These are phyloP conservation scores for Platysteira castanea DNA, from an alignment of 2,113 vertebrate species.

Conservation along the genomic window DNA sequence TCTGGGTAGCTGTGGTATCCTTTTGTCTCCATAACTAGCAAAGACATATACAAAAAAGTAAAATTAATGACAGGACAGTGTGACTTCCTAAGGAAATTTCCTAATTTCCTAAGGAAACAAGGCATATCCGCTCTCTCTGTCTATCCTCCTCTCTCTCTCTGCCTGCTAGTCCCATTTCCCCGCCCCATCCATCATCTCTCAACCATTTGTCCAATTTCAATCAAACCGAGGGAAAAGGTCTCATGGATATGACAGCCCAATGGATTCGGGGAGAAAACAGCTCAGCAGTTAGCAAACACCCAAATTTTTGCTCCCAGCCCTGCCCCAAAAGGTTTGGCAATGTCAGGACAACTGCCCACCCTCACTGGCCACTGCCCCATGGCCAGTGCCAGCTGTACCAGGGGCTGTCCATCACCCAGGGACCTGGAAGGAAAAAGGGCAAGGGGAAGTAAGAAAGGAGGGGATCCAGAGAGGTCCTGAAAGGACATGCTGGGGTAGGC, in stretches of 20 bases:
- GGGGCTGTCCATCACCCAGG: background rate
- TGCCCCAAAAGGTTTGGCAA: background rate
- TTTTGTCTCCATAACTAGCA: constrained; percentile 94
- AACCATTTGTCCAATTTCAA: constrained; percentile 22
- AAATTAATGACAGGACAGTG: constrained; percentile 49
- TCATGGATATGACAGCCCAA: background rate
- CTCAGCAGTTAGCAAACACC: background rate
- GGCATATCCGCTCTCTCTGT: constrained; percentile 14
- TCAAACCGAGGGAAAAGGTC: background rate
- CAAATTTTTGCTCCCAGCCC: background rate
- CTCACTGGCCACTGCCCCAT: accelerated
- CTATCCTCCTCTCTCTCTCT: constrained; percentile 22
- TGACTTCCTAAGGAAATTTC: constrained; percentile 54
- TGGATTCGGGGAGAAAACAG: background rate
- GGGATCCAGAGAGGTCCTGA: background rate
- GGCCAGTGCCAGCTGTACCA: background rate
- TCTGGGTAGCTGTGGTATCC: constrained; percentile 93
- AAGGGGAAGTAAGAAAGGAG: background rate
- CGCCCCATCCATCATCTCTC: constrained; percentile 23
- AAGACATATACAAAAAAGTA: constrained; percentile 65
- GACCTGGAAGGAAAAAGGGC: background rate
- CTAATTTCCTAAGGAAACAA: constrained; percentile 62
- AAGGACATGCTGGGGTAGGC: background rate
- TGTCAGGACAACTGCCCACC: accelerated
- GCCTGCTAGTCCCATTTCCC: constrained; percentile 2